Conservation (phyloP, 1,140 invertebrate species). For the Drosophila melanica region DNA sequence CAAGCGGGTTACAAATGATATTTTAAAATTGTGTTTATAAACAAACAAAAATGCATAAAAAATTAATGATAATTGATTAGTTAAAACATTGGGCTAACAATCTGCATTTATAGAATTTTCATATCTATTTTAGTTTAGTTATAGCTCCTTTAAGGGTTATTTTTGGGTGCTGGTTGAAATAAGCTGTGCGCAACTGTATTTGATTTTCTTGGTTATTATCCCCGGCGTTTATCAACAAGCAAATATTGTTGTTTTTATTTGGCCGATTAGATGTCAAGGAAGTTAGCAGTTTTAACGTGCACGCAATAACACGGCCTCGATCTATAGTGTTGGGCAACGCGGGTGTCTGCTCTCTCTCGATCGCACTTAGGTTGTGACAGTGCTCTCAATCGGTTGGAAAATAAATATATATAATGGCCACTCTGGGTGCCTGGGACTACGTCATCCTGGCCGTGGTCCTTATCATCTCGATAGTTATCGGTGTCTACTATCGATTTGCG, state of each 20-base stretch:
- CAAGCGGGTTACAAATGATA: too few relatives aligned
- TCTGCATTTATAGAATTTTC: too few relatives aligned
- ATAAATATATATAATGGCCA: conserved; percentile 44
- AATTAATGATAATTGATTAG: too few relatives aligned
- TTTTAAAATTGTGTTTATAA: too few relatives aligned
- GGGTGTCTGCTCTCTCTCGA: neutral
- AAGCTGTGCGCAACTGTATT: neutral
- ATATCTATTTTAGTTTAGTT: too few relatives aligned
- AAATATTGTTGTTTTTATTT: conserved; percentile 53
- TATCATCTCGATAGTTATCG: conserved; percentile 88
- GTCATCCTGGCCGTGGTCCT: conserved; percentile 87
- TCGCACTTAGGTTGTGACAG: neutral
- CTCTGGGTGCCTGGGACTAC: conserved; percentile 86
- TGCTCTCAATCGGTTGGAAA: neutral
- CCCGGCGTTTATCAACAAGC: conserved; percentile 53
- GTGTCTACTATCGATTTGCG: conserved; percentile 92
- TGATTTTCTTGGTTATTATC: conserved; percentile 18
- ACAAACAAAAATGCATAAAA: too few relatives aligned
- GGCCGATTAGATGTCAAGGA: conserved; percentile 47
- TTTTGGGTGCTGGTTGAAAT: neutral
- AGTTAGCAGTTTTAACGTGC: neutral
- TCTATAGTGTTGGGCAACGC: neutral
- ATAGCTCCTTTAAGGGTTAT: neutral
- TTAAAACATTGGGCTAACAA: too few relatives aligned
- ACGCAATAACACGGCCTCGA: neutral